Conservation (phyloP, 2,888 invertebrate genomes). For the Apodemia duryi region DNA sequence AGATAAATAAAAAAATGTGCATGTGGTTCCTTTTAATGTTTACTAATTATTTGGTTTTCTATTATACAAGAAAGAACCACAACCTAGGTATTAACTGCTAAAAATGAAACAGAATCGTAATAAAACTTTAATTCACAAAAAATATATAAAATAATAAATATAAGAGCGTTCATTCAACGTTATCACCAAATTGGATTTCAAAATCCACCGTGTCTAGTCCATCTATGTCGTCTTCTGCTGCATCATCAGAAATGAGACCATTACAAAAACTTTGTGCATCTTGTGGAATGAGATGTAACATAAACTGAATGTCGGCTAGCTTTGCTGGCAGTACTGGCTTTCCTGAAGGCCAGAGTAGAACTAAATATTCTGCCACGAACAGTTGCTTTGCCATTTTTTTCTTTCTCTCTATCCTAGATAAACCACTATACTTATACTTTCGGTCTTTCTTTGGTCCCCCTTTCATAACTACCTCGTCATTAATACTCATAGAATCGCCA, state of each 20-base stretch:
- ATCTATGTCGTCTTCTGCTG: constrained; percentile 26
- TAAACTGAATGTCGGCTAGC: constrained; percentile 26
- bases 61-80: constrained; percentile 28
- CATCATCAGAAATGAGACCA: constrained; percentile 24
- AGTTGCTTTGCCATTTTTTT: constrained; percentile 14
- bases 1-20: constrained; percentile 24
- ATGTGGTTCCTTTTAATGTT: constrained; percentile 26
- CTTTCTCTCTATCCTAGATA: background rate
- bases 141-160: constrained; percentile 4
- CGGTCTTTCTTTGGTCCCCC: constrained; percentile 1
- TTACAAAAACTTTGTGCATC: constrained; percentile 26
- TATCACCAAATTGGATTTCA: no score
- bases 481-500: background rate
- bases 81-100: constrained; percentile 22
- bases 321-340: constrained; percentile 16
- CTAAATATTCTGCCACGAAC: constrained; percentile 19
- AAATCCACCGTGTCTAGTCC: no score
- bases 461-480: background rate
- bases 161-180: no score
- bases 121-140: constrained; percentile 24
- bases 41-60: constrained; percentile 19
- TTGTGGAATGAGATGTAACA: constrained; percentile 27
- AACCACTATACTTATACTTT: background rate
- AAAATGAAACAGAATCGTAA: constrained; percentile 23
- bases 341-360: constrained; percentile 26